phyloP scores from a whole-genome alignment of 2,113 vertebrate genomes.

The Apaloderma vittatum region DNA sequence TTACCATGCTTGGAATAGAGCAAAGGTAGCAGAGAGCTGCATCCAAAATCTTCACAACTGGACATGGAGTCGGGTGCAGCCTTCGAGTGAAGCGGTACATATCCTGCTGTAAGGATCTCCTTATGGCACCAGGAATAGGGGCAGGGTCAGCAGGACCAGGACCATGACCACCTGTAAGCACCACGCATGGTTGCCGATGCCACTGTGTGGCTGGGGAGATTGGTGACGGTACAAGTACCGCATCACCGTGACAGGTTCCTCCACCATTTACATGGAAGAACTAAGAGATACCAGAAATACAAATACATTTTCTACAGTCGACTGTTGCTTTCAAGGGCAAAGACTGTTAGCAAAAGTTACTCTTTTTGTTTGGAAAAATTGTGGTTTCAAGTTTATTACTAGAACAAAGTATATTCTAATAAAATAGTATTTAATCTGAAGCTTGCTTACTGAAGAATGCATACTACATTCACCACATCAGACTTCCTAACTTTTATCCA shows the following conservation, averaged over 20 bases:
- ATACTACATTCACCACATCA: not conserved
- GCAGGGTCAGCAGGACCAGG: not conserved
- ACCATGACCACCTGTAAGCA: not conserved
- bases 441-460: not conserved
- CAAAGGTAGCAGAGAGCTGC: not conserved
- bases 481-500: not conserved
- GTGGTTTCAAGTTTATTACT: slow-evolving; percentile 7
- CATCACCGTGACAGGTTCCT: rapidly evolving
- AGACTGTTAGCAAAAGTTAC: not conserved
- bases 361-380: slow-evolving; percentile 16
- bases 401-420: not conserved
- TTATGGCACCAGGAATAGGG: not conserved
- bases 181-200: not conserved
- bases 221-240: not conserved
- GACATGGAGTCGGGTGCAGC: not conserved
- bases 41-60: not conserved
- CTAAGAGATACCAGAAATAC: not conserved
- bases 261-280: not conserved
- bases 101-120: not conserved
- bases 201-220: not conserved
- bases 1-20: not conserved
- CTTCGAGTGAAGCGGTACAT: not conserved
- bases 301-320: slow-evolving; percentile 13
- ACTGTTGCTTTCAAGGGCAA: not conserved
- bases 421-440: not conserved